Evolutionary conservation across 2,888 invertebrate genomes (phyloP).

Genomic region (Sminthurides aquaticus): DNA sequence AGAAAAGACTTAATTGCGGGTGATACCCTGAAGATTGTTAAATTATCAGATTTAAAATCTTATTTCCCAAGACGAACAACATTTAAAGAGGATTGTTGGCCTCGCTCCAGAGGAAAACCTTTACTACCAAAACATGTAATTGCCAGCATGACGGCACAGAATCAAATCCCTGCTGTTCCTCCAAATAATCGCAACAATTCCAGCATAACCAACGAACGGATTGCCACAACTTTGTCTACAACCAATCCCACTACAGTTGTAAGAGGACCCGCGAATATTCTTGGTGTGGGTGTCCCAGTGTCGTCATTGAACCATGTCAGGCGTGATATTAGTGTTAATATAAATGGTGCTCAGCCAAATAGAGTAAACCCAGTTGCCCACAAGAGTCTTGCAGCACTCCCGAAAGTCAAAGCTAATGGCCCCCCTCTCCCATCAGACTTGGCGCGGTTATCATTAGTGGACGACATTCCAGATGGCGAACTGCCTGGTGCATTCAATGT

Average conservation of each 20-base stretch:
- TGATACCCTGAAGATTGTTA: conserved; percentile 83
- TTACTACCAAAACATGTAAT: conserved; percentile 32
- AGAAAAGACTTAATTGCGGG: conserved; percentile 83
- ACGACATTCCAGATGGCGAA: background rate
- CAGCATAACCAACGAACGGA: background rate
- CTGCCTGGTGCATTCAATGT: background rate
- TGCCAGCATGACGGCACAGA: background rate
- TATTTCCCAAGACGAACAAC: conserved; percentile 82
- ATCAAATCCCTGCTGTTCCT: background rate
- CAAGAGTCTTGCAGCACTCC: background rate
- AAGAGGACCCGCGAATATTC: conserved; percentile 7
- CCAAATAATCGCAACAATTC: background rate
- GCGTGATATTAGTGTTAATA: conserved; percentile 9
- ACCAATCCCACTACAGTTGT: conserved; percentile 16
- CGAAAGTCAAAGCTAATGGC: conserved; percentile 7
- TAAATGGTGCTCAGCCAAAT: background rate
- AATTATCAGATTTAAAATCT: conserved; percentile 79
- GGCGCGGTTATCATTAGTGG: background rate
- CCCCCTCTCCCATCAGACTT: background rate
- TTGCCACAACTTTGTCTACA: conserved; percentile 1
- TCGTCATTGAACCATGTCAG: background rate
- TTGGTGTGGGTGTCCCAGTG: background rate
- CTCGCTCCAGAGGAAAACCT: conserved; percentile 46
- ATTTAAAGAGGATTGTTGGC: conserved; percentile 83
- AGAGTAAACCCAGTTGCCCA: background rate